Conservation (phyloP, 2,797 vertebrate species). For the Macropodus opercularis region DNA sequence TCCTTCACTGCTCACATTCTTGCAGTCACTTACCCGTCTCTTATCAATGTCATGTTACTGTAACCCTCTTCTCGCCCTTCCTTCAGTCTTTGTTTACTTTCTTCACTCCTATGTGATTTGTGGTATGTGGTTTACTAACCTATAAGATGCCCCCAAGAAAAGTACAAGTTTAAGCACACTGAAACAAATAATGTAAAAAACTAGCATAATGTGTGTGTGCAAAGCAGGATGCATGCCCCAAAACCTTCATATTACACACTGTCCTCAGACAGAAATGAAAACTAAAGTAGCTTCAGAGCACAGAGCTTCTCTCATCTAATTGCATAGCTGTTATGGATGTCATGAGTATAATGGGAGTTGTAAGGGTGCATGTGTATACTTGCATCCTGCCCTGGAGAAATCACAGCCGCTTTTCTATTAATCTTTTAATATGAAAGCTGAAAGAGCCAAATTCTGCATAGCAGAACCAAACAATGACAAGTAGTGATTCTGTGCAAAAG, state of each 20-base stretch:
- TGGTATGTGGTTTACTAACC: no score
- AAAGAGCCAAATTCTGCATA: slow-evolving; percentile 41
- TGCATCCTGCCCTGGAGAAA: slow-evolving; percentile 27
- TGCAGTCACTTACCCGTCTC: background rate
- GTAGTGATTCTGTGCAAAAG: slow-evolving; percentile 43
- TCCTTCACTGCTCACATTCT: slow-evolving; percentile 13
- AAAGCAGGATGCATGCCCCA: slow-evolving; percentile 56
- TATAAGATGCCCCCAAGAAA: no score
- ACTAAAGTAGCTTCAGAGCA: slow-evolving; percentile 45
- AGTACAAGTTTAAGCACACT: no score
- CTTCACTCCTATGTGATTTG: no score
- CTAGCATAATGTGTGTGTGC: slow-evolving; percentile 23
- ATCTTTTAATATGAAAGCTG: slow-evolving; percentile 51
- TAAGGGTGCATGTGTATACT: slow-evolving; percentile 21
- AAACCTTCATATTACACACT: slow-evolving; percentile 43
- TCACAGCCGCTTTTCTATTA: slow-evolving; percentile 51
- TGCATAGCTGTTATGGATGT: slow-evolving; percentile 54
- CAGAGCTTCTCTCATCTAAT: slow-evolving; percentile 43
- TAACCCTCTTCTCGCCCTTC: background rate
- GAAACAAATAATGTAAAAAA: no score
- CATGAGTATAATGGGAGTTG: slow-evolving; percentile 30
- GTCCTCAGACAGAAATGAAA: slow-evolving; percentile 47
- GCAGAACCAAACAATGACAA: slow-evolving; percentile 57
- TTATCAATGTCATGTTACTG: background rate
- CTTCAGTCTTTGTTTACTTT: slow-evolving; percentile 7